These are phyloP conservation scores for Amphilophus citrinellus DNA, from an alignment of 2,113 vertebrate species.

Conservation along the genomic window DNA sequence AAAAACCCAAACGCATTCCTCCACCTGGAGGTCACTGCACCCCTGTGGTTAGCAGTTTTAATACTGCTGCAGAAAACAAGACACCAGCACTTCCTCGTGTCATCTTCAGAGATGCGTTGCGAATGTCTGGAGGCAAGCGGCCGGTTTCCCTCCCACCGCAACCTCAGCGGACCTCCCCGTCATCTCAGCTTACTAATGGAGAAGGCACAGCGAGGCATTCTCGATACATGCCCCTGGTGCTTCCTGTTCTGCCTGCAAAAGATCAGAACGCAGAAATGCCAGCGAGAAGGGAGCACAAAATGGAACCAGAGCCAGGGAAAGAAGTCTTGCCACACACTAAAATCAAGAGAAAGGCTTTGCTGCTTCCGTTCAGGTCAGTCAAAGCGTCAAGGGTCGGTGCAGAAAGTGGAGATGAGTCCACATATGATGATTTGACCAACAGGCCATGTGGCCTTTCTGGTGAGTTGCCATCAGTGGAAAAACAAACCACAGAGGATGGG, in stretches of 20 bases:
- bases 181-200: slow-evolving; percentile 27
- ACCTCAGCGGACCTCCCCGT: slow-evolving; percentile 16
- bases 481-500: slow-evolving; percentile 32
- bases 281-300: slow-evolving; percentile 29
- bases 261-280: slow-evolving; percentile 27
- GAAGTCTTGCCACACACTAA: slow-evolving; percentile 51
- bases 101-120: slow-evolving; percentile 69
- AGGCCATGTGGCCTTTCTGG: slow-evolving; percentile 45
- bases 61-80: slow-evolving; percentile 53
- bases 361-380: slow-evolving; percentile 74
- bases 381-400: slow-evolving; percentile 55
- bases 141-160: slow-evolving; percentile 59
- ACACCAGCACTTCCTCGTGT: slow-evolving; percentile 36
- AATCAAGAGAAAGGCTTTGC: slow-evolving; percentile 72
- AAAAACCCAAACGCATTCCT: slow-evolving; percentile 74
- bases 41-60: slow-evolving; percentile 33
- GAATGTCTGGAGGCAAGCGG: slow-evolving; percentile 53
- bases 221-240: slow-evolving; percentile 68
- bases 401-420: slow-evolving; percentile 55
- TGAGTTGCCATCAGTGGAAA: slow-evolving; percentile 44
- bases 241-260: slow-evolving; percentile 61
- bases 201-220: slow-evolving; percentile 40
- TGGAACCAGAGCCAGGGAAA: slow-evolving; percentile 38
- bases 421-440: slow-evolving; percentile 47
- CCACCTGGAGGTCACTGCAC: slow-evolving; percentile 54